phyloP scores from a whole-genome alignment of 2,797 vertebrate species.

The Garrulus glandarius region DNA sequence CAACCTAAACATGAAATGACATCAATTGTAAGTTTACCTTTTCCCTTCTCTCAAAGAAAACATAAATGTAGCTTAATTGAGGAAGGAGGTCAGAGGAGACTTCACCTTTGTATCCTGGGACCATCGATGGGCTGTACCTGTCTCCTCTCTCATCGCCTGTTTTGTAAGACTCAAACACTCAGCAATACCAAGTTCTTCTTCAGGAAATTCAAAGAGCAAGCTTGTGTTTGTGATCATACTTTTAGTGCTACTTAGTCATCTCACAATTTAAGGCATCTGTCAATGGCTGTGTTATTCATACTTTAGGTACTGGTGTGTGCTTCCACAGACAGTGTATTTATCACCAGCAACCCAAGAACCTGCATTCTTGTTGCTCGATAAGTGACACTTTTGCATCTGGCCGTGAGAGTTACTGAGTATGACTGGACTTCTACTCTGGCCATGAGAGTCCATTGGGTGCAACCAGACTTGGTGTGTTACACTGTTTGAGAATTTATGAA shows the following conservation, averaged over 20 bases:
- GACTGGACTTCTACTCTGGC: rapidly evolving
- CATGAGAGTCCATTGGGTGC: not conserved
- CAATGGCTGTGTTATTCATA: not conserved
- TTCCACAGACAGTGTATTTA: not conserved
- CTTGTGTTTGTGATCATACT: not conserved
- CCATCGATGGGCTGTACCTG: rapidly evolving
- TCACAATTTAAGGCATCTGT: not conserved
- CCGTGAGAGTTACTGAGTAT: rapidly evolving
- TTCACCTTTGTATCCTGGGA: not conserved
- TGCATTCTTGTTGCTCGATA: not conserved
- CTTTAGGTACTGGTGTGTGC: not conserved
- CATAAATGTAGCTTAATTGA: not conserved
- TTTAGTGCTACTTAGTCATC: not conserved
- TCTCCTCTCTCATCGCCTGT: not conserved
- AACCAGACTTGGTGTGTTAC: not conserved
- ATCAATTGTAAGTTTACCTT: not conserved
- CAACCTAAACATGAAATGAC: not conserved
- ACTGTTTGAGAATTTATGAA: not conserved
- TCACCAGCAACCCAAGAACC: not conserved
- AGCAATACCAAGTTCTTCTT: not conserved
- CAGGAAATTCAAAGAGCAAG: not conserved
- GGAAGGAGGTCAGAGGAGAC: not conserved
- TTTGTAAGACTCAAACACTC: rapidly evolving
- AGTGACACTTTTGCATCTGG: not conserved
- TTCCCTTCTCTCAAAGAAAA: not conserved